Base-by-base conservation (phyloP, 2,113 vertebrate species). In the Anthoscopus minutus region DNA sequence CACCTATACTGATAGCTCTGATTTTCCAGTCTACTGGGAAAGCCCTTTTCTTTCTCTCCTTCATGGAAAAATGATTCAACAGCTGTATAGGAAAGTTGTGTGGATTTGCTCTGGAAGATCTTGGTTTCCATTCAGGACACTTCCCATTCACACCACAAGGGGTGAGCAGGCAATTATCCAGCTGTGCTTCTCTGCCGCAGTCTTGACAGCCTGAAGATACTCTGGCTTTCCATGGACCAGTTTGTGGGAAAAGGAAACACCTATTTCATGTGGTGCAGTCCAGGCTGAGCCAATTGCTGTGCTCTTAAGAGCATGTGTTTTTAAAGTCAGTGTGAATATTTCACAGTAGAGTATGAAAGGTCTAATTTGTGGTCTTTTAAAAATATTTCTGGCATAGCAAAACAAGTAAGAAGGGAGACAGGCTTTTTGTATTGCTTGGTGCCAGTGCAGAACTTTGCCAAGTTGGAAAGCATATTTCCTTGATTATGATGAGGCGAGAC, bases 321-420 rank as follows among this genome's bases (percentile, higher is more conserved):
- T 92, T 92, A 54, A 92, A 93, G 40, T 19, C 71, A 76, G 70
- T 50, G 80, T 53, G 74, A 90, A 44, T 92, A 66, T 86, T 93
- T 94, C 60, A 58, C 50, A 70, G 76, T 58, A 77, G 91, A 94
- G 81, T 81, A 93, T 56, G 82, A 92, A 72, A 94, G 86, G 71
- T 73, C 92, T 92, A 83, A 82, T 95, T 95, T 88, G 92, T 81
- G 92, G 82, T 93, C 95, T 95, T 88, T 69, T 72, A 93, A 94
- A 94, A 88, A 83, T 81, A 88, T 96, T 94, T 89, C 61, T 96
- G 93, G 81, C 74, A 82, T 37, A 66, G 74, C 71, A 50, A 61
- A 91, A 62, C n/a, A 85, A 92, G 69, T 81, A 81, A 79, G 85
- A 94, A 77, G 69, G 70, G 84, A 93, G 92, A 94, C 79, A 80